A percentile compares a stretch with the other conserved stretches of the same genome.
Conservation (phyloP, 2,888 invertebrate species). For the Amorpha juglandis region DNA sequence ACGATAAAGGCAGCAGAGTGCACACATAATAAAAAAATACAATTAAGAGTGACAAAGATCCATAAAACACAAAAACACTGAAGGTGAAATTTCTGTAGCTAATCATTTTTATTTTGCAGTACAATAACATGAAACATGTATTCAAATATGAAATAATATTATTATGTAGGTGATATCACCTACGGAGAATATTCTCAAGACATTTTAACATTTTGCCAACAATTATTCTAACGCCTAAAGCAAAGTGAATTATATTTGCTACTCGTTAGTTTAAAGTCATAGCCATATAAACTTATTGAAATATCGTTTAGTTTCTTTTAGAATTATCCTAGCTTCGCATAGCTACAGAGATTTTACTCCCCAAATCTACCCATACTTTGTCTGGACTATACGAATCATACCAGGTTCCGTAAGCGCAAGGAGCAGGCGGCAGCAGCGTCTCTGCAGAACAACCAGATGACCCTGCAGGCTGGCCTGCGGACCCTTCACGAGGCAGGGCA, state of each 20-base stretch:
- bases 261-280: neutral
- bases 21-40: neutral
- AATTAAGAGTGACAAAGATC: neutral
- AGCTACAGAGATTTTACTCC: constrained; percentile 12
- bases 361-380: constrained; percentile 2
- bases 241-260: neutral
- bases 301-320: neutral
- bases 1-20: neutral
- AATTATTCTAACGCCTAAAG: neutral
- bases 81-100: constrained; percentile 22
- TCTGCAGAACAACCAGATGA: constrained; percentile 88
- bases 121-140: too few species aligned
- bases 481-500: constrained; percentile 99
- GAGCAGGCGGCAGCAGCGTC: constrained; percentile 88
- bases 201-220: neutral
- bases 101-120: too few species aligned
- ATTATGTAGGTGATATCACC: too few species aligned
- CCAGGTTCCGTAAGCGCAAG: constrained; percentile 96
- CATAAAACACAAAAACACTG: neutral
- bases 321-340: neutral
- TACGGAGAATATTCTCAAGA: too few species aligned
- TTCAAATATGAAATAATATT: too few species aligned
- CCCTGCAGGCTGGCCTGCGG: constrained; percentile 96
- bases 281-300: neutral
- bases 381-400: constrained; percentile 27